Percentiles rank a stretch among this genome's conserved stretches.
phyloP scores from a whole-genome alignment of 2,113 vertebrate species.

The Tricholaema leucomelas region DNA sequence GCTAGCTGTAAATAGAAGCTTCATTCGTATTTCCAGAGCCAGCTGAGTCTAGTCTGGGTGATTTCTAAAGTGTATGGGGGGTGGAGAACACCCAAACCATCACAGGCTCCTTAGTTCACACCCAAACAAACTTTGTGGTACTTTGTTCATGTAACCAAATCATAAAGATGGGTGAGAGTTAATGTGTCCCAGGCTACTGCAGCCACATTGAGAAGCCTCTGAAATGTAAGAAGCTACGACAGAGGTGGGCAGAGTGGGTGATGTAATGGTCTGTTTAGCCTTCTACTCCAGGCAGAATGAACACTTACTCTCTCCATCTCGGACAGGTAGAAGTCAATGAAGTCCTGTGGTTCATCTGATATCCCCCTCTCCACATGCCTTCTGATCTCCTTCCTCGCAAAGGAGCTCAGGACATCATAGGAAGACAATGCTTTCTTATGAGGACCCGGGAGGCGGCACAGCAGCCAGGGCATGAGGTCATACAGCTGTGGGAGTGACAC shows the following conservation, averaged over 20 bases:
- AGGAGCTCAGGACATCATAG: conserved; percentile 8
- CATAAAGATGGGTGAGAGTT: neutral
- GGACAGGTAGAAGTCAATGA: conserved; percentile 67
- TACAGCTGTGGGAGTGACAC: conserved; percentile 34
- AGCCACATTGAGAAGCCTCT: neutral
- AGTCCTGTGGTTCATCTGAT: conserved; percentile 34
- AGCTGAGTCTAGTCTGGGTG: too few relatives aligned
- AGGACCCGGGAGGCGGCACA: conserved; percentile 41
- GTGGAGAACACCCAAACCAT: too few relatives aligned
- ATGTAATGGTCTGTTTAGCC: neutral
- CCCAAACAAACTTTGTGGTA: neutral
- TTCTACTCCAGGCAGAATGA: neutral
- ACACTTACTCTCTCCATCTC: conserved; percentile 63
- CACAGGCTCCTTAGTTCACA: neutral
- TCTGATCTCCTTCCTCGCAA: conserved; percentile 49
- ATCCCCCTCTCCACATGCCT: conserved; percentile 36
- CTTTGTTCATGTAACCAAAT: neutral
- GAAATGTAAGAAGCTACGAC: neutral
- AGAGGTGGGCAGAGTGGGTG: neutral
- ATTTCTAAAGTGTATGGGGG: too few relatives aligned
- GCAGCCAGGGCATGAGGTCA: conserved; percentile 27
- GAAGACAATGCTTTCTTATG: neutral
- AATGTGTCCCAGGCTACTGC: neutral
- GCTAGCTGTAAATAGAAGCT: too few relatives aligned
- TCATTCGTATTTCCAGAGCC: too few relatives aligned